phyloP scores from a whole-genome alignment of 1,140 invertebrate species.

The Platyura marginata region DNA sequence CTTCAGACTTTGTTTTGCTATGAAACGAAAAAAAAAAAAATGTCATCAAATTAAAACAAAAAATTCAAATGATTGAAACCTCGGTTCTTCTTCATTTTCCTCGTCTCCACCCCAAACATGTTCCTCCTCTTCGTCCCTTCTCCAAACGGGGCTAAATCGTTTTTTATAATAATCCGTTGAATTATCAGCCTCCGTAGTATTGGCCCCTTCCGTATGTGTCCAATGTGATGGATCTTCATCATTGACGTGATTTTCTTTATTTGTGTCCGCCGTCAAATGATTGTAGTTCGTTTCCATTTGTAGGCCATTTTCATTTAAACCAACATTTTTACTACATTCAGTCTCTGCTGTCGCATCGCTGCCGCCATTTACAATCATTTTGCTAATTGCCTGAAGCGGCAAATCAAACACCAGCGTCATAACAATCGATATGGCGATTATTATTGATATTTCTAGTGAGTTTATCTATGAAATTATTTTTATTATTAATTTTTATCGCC shows the following conservation, averaged over 20 bases:
- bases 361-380: not conserved
- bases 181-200: not conserved
- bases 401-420: not conserved
- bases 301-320: no score
- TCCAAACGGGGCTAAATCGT: not conserved
- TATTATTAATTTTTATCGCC: no score
- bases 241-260: not conserved
- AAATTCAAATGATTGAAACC: no score
- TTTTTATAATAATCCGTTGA: not conserved
- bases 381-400: not conserved
- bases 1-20: no score
- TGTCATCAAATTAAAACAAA: no score
- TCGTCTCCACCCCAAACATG: not conserved
- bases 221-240: no score
- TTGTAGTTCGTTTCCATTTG: no score
- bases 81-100: not conserved
- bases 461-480: no score
- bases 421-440: not conserved
- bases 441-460: not conserved
- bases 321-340: not conserved
- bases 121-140: not conserved
- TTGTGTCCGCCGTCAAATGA: not conserved
- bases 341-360: not conserved
- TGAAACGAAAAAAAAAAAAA: no score
- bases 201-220: no score